A percentile compares a stretch with the other conserved stretches of the same genome.
Evolutionary conservation across 2,113 vertebrate species (phyloP).

Genomic region (Diphyllodes magnificus): DNA sequence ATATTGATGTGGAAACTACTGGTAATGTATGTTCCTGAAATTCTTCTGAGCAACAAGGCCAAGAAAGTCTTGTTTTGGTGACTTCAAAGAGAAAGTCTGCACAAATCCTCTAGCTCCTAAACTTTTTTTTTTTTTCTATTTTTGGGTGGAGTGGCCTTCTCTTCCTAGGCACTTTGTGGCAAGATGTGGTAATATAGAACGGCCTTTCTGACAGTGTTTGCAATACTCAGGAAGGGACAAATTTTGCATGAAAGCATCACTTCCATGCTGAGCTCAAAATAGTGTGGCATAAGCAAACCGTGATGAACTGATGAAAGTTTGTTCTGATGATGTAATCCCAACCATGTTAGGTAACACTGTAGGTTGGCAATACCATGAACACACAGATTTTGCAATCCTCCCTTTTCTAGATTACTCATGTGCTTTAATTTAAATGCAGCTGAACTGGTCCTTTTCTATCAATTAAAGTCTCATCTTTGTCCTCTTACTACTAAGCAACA

Average conservation of each 20-base stretch:
- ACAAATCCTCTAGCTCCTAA: background rate
- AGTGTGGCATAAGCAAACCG: background rate
- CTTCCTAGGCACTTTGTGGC: background rate
- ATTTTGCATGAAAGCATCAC: background rate
- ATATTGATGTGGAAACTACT: background rate
- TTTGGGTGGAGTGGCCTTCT: background rate
- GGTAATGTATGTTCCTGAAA: background rate
- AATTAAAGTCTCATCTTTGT: background rate
- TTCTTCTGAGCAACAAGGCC: background rate
- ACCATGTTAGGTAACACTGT: background rate
- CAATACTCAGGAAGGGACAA: background rate
- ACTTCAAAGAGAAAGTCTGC: background rate
- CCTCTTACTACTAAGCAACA: background rate
- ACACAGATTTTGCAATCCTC: slow-evolving; percentile 23
- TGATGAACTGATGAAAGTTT: background rate
- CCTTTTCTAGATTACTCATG: background rate
- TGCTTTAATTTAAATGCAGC: background rate
- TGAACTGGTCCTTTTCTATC: background rate
- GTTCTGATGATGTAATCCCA: slow-evolving; percentile 16
- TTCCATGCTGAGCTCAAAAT: background rate
- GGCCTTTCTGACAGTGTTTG: background rate
- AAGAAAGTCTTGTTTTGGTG: background rate
- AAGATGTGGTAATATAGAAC: background rate
- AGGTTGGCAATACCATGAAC: background rate
- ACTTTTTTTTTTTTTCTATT: background rate